A percentile compares a stretch with the other conserved stretches of the same genome.
phyloP scores from a whole-genome alignment of 2,113 vertebrate genomes.

The Callipepla squamata region DNA sequence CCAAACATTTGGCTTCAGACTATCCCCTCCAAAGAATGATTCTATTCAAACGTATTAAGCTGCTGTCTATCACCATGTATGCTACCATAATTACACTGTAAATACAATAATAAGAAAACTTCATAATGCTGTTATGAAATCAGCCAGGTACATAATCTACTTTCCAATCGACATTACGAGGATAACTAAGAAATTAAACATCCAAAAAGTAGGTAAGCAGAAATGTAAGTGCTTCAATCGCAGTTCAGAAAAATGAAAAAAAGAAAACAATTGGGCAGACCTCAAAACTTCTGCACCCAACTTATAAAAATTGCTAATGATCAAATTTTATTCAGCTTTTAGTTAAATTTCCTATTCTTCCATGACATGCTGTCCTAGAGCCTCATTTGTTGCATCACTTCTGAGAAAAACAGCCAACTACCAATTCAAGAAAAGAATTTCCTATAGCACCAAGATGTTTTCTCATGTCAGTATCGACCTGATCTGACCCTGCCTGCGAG shows the following conservation, averaged over 20 bases:
- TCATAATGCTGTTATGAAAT: neutral
- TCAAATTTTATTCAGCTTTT: neutral
- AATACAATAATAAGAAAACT: neutral
- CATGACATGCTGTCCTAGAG: neutral
- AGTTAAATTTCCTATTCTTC: neutral
- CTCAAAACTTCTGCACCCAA: neutral
- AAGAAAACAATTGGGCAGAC: neutral
- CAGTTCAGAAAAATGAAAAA: neutral
- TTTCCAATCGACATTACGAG: neutral
- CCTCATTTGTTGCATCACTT: neutral
- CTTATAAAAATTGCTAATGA: neutral
- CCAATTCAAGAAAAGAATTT: neutral
- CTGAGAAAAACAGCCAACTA: neutral
- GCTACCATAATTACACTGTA: neutral
- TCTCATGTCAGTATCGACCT: conserved; percentile 2
- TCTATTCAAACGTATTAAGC: neutral
- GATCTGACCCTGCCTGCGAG: neutral
- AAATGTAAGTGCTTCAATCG: neutral
- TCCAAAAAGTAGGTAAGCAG: neutral
- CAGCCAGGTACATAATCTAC: neutral
- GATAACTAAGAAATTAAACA: neutral
- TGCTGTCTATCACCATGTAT: neutral
- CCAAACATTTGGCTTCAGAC: neutral
- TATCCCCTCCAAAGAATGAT: neutral
- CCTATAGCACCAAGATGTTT: conserved; percentile 22